Base-by-base conservation (phyloP, 2,888 invertebrate species). In the Chrysodeixis includens region DNA sequence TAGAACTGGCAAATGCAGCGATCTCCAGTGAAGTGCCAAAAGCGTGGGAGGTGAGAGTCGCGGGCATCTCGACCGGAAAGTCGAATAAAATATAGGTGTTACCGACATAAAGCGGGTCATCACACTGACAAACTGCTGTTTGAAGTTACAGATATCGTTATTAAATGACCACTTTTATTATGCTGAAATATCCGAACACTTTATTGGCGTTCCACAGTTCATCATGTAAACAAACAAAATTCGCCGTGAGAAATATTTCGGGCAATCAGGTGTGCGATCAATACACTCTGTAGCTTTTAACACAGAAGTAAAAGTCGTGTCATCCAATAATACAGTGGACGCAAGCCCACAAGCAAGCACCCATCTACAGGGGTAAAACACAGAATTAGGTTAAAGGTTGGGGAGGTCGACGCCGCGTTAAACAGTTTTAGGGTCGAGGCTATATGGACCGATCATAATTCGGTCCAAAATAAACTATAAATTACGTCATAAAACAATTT, bases 1-100 rank as follows among this genome's bases (percentile, higher is more conserved):
- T 92, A 90, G 89, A 90, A 90, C 86, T 80, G 87, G 85, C 88
- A 89, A 90, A 90, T 92, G 93, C 92, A 92, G 87, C 88, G 87
- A 90, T 88, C 86, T 85, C 86, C 80, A 85, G 83, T 81, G 80
- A 76, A 84, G 88, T 92, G 94, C 94, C 93, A 93, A 94, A 85
- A 88, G 92, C 92, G 93, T 94, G 90, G 94, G 94, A 83, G 85
- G 83, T 74, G 83, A 81, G 83, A 83, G 66, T 71, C 81, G 83
- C 79, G 83, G 83, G 78, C 76, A 82, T 82, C 79, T 83, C 81
- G 59, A 77, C 74, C 83, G 82, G 83, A 83, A 83, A 85, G 85
- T 85, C 78, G 75, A 85, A 87, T 84, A 78, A 76, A 77, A 78
- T 72, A 69, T 79, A 67, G 66, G 66, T 71, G 62, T 69, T 64